phyloP scores from a whole-genome alignment of 2,888 invertebrate species.

The Lasioglossum lativentre region DNA sequence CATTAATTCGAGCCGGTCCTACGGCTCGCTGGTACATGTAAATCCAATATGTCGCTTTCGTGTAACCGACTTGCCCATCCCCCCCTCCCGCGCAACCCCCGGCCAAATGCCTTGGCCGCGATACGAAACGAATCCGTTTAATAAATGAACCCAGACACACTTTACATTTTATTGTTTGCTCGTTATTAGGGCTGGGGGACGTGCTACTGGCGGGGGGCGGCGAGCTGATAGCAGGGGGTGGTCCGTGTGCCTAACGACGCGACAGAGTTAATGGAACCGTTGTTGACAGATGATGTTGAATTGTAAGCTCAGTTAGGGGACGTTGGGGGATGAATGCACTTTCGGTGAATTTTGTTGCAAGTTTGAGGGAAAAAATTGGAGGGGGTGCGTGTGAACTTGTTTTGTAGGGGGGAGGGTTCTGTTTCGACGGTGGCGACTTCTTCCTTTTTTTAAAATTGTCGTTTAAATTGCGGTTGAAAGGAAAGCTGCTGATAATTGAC shows the following conservation, averaged over 20 bases:
- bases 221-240: not conserved
- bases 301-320: not conserved
- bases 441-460: too few species aligned
- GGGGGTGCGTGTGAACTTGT: not conserved
- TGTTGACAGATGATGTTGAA: not conserved
- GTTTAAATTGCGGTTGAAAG: too few species aligned
- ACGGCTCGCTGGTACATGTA: constrained; percentile 67
- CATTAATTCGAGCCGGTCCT: constrained; percentile 78
- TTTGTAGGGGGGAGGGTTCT: not conserved
- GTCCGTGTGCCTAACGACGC: not conserved
- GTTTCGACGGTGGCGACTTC: not conserved
- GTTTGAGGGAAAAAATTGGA: not conserved
- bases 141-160: constrained; percentile 49
- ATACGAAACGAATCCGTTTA: constrained; percentile 44
- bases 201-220: too few species aligned
- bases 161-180: constrained; percentile 52
- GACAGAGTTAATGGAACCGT: not conserved
- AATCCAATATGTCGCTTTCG: constrained; percentile 73
- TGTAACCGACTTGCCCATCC: constrained; percentile 70
- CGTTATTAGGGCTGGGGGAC: constrained; percentile 22
- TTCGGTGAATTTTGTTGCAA: not conserved
- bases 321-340: not conserved
- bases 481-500: too few species aligned
- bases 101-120: constrained; percentile 18
- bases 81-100: constrained; percentile 7